Base-by-base conservation (phyloP, 2,113 vertebrate species). In the Pantherophis guttatus region DNA sequence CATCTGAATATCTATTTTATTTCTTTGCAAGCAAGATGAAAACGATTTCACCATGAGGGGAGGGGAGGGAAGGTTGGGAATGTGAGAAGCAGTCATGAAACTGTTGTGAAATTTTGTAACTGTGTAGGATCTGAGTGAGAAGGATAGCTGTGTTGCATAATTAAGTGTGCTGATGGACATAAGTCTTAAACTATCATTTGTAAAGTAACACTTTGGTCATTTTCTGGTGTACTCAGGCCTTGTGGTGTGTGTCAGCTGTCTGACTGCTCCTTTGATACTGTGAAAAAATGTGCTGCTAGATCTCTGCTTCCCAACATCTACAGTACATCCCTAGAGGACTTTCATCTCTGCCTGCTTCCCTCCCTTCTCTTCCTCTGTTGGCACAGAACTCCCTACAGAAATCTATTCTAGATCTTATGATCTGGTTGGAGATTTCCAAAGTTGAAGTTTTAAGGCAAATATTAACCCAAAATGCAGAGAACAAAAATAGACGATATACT, bases 191-290 rank as follows among this genome's bases (percentile, higher is more conserved):
- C 50, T 57, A 90, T 62, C 55, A 62, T 93, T 90, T 90, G 55
- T 90, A 86, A 53, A 90, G 70, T 59, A 90, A 93, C 70, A 86
- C 92, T 93, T 90, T 86, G 92, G 86, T 93, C 92, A 62, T 86
- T 86, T 59, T 86, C 70, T 55, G 88, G 17, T 23, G 53, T n/a
- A 59, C 12, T 24, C 88, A 90, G 55, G 4, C 55, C 55, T 23
- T 92, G n/a, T 87, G 57, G 55, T 90, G 75, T 93, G n/a, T 89
- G 23, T 89, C 88, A 93, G 88, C 55, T 86, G 55, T 86, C 90
- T n/a, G 33, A 17, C n/a, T 59, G 57, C 48, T 53, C 29, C 29
- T 93, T 93, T 90, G 48, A 90, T 89, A 90, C 50, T 90, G 55
- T 62, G 48, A 29, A 93, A 89, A 86, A 90, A 93, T 93, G 29